phyloP scores from a whole-genome alignment of 2,797 vertebrate genomes.

The Paedocypris micromegethes region DNA sequence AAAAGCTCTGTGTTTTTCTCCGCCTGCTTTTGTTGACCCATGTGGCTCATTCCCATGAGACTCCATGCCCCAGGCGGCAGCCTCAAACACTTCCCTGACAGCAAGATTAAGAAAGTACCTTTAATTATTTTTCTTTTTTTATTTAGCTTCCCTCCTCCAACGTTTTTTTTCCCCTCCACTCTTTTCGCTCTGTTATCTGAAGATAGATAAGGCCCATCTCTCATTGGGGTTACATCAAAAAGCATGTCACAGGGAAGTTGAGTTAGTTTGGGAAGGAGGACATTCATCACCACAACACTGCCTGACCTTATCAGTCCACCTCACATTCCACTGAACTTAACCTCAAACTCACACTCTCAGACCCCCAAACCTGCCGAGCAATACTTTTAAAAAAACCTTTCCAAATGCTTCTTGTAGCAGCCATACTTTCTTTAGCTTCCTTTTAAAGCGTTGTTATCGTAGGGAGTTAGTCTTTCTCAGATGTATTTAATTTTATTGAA shows the following conservation, averaged over 20 bases:
- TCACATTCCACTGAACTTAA: conserved; percentile 53
- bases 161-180: conserved; percentile 29
- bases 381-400: too few relatives aligned
- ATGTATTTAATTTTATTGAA: too few relatives aligned
- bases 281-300: conserved; percentile 71
- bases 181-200: conserved; percentile 59
- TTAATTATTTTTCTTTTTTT: conserved; percentile 62
- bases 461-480: too few relatives aligned
- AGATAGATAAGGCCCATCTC: conserved; percentile 65
- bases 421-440: too few relatives aligned
- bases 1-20: conserved; percentile 19
- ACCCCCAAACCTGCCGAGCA: conserved; percentile 25
- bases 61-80: background rate
- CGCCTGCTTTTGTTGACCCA: conserved; percentile 30
- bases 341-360: conserved; percentile 24
- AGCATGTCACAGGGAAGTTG: conserved; percentile 52
- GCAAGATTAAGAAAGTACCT: conserved; percentile 43
- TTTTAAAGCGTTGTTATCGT: too few relatives aligned
- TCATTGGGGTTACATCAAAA: conserved; percentile 63
- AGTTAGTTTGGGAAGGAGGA: conserved; percentile 61
- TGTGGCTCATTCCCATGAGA: conserved; percentile 25
- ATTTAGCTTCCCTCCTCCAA: conserved; percentile 51
- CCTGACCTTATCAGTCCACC: conserved; percentile 62
- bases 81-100: conserved; percentile 28
- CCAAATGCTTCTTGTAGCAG: too few relatives aligned